These are phyloP conservation scores for Gulo gulo DNA, from an alignment of 2,113 vertebrate genomes.

Conservation along the genomic window DNA sequence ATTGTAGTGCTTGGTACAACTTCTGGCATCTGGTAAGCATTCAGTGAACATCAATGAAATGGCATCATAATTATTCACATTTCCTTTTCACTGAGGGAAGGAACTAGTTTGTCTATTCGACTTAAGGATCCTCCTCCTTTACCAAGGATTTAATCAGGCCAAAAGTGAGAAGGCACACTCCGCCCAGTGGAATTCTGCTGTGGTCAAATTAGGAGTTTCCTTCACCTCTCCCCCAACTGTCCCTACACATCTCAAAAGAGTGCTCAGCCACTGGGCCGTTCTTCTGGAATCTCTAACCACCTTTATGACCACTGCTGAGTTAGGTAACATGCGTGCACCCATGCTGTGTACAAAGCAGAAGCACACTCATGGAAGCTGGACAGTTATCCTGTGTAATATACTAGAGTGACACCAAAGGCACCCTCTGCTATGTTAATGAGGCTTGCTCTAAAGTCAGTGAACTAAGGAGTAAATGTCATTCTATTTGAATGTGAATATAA, in stretches of 20 bases:
- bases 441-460: not conserved
- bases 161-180: not conserved
- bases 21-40: not conserved
- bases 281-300: not conserved
- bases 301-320: not conserved
- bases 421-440: not conserved
- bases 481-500: not conserved
- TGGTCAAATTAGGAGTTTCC: not conserved
- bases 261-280: not conserved
- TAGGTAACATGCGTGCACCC: not conserved
- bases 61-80: not conserved
- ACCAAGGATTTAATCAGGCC: not conserved
- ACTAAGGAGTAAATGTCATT: not conserved
- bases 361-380: rapidly evolving
- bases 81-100: not conserved
- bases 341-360: not conserved
- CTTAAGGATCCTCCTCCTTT: not conserved
- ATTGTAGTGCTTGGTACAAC: not conserved
- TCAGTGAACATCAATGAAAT: not conserved
- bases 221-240: no score
- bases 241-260: not conserved
- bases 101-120: not conserved
- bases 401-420: not conserved
- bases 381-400: not conserved
- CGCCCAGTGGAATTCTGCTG: not conserved